These are phyloP conservation scores for Eira barbara DNA, from an alignment of 2,113 vertebrate species.

Conservation along the genomic window DNA sequence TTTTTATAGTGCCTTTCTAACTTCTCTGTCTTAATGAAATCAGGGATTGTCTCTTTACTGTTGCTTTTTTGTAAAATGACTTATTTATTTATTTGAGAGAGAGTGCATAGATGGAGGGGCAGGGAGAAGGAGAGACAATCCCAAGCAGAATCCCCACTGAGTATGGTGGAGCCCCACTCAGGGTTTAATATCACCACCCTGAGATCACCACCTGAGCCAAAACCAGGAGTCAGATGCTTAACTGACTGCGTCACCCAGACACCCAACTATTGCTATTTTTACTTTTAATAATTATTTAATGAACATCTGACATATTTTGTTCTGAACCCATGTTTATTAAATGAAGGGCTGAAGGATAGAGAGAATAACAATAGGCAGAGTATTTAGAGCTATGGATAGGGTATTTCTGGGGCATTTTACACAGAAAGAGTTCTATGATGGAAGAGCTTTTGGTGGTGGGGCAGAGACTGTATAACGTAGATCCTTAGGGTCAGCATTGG, in stretches of 20 bases:
- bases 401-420: neutral
- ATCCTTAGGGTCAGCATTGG: neutral
- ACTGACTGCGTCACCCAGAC: neutral
- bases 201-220: neutral
- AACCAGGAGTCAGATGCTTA: neutral
- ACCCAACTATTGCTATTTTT: neutral
- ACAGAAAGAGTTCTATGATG: neutral
- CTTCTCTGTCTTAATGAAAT: neutral
- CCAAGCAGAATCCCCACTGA: neutral
- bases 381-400: neutral
- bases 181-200: neutral
- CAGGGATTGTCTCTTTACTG: neutral
- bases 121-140: neutral
- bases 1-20: neutral
- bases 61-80: neutral
- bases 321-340: neutral
- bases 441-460: neutral
- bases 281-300: neutral
- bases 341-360: neutral
- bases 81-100: neutral
- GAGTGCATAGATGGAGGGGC: neutral
- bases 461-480: neutral
- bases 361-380: neutral
- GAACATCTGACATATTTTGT: neutral
- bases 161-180: neutral